Evolutionary conservation across 2,113 vertebrate genomes (phyloP), one percentile per base, ranked within the genome.

Genomic region (Urocolius indicus): DNA sequence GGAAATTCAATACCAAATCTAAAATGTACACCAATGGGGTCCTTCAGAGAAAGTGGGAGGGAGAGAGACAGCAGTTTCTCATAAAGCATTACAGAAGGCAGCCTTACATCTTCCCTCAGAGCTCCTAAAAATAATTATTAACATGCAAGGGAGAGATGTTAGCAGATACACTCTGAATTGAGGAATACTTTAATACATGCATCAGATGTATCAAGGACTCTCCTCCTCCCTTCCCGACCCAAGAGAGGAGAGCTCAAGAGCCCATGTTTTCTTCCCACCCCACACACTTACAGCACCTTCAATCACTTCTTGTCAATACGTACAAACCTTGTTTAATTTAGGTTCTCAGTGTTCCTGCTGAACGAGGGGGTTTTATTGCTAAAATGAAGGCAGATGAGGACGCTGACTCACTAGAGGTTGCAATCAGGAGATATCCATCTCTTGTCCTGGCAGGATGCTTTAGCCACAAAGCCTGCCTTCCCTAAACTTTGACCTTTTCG

Each of bases 221-320:
- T 87, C 30, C 85, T 87, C 30, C n/a, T 83, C 62, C 68, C 43
- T 22, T 80, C 48, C 43, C 34, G 34, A 69, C 7, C 45, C 75
- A 83, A 26, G 11, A 63, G n/a, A 69, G 69, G 15, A 92, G 43
- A 72, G 62, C 41, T 89, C 77, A 72, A 57, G 52, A 84, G 71
- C 27, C 62, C 15, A 6, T 7, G 5, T 69, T 95, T 84, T 72
- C 54, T 79, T 84, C 84, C 69, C 62, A 76, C 54, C 36, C 46
- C 76, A 66, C 41, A 55, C 49, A n/a, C 46, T 62, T 62, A 13
- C 5, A 87, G 66, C 61, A 45, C 69, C 52, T 82, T 75, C 80
- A 58, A 52, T 67, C 80, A 94, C 75, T 97, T 96, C 94, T 81
- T 93, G 94, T 95, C 94, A 87, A 95, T 93, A 94, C 14, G 20